Evolutionary conservation across 2,888 invertebrate species (phyloP).

Genomic region (Tinea pellionella): DNA sequence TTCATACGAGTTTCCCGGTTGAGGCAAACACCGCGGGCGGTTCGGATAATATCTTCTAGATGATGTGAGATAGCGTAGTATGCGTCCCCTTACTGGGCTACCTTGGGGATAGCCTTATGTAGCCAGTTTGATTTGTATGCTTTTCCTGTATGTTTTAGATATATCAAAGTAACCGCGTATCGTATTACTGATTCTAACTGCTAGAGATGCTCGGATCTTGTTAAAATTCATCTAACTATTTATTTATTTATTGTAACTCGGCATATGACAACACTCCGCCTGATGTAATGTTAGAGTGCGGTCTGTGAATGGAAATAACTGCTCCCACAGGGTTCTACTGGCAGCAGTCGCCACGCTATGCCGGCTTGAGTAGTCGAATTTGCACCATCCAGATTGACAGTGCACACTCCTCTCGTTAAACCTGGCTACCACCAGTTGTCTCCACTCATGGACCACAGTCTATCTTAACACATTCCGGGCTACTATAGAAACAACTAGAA

Average conservation of each 20-base stretch:
- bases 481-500: background rate
- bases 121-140: conserved; percentile 10
- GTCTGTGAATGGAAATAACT: too few species aligned
- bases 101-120: conserved; percentile 13
- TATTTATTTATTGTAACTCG: too few species aligned
- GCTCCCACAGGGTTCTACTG: too few species aligned
- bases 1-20: background rate
- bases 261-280: too few species aligned
- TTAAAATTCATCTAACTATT: background rate
- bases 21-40: conserved; percentile 11
- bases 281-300: too few species aligned
- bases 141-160: background rate
- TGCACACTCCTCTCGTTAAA: too few species aligned
- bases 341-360: too few species aligned
- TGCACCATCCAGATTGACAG: too few species aligned
- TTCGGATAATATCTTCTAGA: conserved; percentile 11
- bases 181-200: background rate
- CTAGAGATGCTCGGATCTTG: background rate
- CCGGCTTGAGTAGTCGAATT: too few species aligned
- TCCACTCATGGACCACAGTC: too few species aligned
- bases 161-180: background rate
- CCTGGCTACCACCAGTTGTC: too few species aligned
- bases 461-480: too few species aligned
- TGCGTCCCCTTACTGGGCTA: conserved; percentile 13
- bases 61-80: conserved; percentile 6